Base-by-base conservation (phyloP, 2,113 vertebrate species). In the Addax nasomaculatus region DNA sequence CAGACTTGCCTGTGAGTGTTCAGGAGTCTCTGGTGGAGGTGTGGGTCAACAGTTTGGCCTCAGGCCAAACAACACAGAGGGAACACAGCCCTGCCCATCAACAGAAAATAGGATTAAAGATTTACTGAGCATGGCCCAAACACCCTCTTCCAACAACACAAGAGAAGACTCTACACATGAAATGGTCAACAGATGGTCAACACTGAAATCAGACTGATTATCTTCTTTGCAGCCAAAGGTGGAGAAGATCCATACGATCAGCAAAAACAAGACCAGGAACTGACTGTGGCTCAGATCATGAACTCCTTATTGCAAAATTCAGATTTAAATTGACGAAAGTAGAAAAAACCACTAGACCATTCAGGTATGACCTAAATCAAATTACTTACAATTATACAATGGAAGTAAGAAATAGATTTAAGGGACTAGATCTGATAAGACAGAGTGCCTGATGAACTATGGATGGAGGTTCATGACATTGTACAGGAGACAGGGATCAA, bases 401-500 rank as follows among this genome's bases (percentile, higher is more conserved):
- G 16, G 17, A 67, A 67, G 64, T 10, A 9, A 67, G n/a, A 67
- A 67, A 67, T 5, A 36, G 16, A 67, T 67, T 11, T 36, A 36
- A 67, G 64, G n/a, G 8, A 36, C 17, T 67, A 67, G 17, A 36
- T 67, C 64, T n/a, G n/a, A 36, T 11, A 67, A 67, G 15, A 64
- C 1, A 67, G 64, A 67, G 4, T 11, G 17, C 33, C 33, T 67
- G 33, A 67, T 36, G 33, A 21, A 21, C 17, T 67, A 36, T 36
- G 17, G 64, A 67, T 0, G 0, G 64, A 36, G 17, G 17, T 67
- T 67, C 4, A 1, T 36, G 33, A 67, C 64, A 36, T 0, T 67
- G 64, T 36, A 11, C 33, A 36, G 2, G 33, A 67, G 64, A 36
- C 33, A 67, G 64, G 17, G 64, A 67, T 21, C 33, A 67, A 67